Conservation (phyloP, 2,797 vertebrate species). For the Siniperca scherzeri region DNA sequence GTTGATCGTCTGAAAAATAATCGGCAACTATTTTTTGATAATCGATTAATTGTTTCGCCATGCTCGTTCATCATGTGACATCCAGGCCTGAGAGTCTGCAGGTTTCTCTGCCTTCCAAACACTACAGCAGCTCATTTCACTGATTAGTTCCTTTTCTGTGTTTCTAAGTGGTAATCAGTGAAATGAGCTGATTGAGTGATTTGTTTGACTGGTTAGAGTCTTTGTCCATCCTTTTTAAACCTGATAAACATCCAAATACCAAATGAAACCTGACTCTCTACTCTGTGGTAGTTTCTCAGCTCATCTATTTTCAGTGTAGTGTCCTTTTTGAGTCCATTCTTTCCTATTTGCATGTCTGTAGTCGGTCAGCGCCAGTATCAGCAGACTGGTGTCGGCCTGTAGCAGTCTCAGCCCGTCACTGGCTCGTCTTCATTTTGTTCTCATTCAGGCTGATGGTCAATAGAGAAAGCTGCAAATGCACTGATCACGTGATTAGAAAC, state of each 20-base stretch:
- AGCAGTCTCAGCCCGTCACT: slow-evolving; percentile 65
- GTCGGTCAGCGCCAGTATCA: slow-evolving; percentile 36
- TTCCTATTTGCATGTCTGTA: slow-evolving; percentile 34
- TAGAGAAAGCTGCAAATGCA: slow-evolving; percentile 20
- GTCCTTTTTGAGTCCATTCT: slow-evolving; percentile 33
- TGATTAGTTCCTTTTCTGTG: neutral
- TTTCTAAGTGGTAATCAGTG: slow-evolving; percentile 3
- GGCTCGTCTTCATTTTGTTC: slow-evolving; percentile 40
- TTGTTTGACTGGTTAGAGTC: neutral
- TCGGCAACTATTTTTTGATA: neutral
- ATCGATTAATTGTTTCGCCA: neutral
- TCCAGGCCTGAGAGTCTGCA: neutral
- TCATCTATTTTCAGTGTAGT: slow-evolving; percentile 18
- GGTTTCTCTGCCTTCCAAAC: neutral
- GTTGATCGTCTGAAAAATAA: neutral
- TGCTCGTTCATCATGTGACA: neutral
- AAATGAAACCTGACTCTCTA: neutral
- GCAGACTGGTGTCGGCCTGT: slow-evolving; percentile 72
- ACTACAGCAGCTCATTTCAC: neutral
- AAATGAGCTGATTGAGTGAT: neutral
- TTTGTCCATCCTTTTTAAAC: neutral
- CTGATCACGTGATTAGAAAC: slow-evolving; percentile 31
- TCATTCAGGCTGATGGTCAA: slow-evolving; percentile 31
- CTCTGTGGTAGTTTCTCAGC: slow-evolving; percentile 3
- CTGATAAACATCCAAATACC: neutral